Evolutionary conservation across 2,888 invertebrate genomes (phyloP), one percentile per base, ranked within the genome.

Genomic region (Omphaloscelis lunosa): DNA sequence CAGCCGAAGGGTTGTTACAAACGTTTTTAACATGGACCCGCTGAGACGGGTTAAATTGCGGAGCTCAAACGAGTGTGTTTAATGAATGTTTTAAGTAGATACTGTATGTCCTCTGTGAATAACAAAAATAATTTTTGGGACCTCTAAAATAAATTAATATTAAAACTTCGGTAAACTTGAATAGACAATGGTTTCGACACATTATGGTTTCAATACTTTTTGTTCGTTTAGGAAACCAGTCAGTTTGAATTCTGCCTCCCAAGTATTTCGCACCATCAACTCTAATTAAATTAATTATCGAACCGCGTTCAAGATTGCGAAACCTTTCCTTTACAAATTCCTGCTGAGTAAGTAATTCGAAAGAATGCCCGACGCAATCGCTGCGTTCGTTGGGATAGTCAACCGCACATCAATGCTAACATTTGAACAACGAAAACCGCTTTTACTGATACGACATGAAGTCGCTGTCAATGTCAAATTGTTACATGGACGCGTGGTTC

Each of bases 351-450:
- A 91, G 91, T 92, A 91, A 93, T 91, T 91, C 89, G 88, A 90
- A 89, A 89, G 90, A 91, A 90, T 89, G 91, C 90, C 91, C 82
- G 77, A 91, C 93, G 90, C 93, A 93, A 89, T 93, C 89, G 90
- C 73, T 85, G 89, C 87, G 90, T 90, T 89, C 87, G 90, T 89
- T 89, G 27, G 56, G 74, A 79, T 27, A 74, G 34, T 65, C 81
- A 65, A 74, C 65, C 58, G 1, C n/a, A 27, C 0, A 0, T 15
- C 6, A 39, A 27, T n/a, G 7, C 2, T 39, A 68, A n/a, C 20
- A 58, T 0, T 45, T 15, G 1, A 27, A 65, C 51, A n/a, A 20
- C 41, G 6, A 45, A 65, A 74, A 29, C 51, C 34, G 8, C 17
- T 23, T 17, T 12, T 34, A 23, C 15, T 51, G 8, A 8, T 17